Evolutionary conservation across 2,113 vertebrate genomes (phyloP).

Genomic region (Crotalus tigris): DNA sequence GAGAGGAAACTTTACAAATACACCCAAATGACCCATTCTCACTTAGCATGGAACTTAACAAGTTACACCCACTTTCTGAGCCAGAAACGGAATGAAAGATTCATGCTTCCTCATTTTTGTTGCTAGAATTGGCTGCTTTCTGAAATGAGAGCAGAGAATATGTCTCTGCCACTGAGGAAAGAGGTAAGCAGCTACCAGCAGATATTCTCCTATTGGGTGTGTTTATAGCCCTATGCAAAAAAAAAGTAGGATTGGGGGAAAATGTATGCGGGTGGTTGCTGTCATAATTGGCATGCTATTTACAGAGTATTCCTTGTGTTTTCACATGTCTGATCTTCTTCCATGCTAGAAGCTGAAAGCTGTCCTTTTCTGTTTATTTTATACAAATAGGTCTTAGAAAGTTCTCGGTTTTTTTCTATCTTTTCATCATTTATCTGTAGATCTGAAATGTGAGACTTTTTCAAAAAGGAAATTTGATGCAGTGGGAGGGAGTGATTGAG

Average conservation of each 20-base stretch:
- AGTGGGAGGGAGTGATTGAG: conserved; percentile 23
- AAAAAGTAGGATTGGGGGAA: neutral
- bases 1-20: conserved; percentile 59
- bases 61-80: conserved; percentile 70
- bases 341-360: neutral
- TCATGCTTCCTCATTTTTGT: conserved; percentile 64
- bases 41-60: conserved; percentile 61
- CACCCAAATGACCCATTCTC: conserved; percentile 72
- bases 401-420: neutral
- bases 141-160: conserved; percentile 22
- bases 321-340: neutral
- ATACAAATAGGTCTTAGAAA: neutral
- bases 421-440: rapidly evolving
- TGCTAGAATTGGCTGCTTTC: conserved; percentile 40
- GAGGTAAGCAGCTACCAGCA: conserved; percentile 55
- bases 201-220: neutral
- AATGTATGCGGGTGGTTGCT: neutral
- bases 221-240: neutral
- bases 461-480: neutral
- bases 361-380: neutral
- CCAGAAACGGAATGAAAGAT: conserved; percentile 58
- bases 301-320: rapidly evolving
- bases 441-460: neutral
- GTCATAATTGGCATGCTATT: neutral
- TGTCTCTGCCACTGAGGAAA: conserved; percentile 49